phyloP scores from a whole-genome alignment of 2,888 invertebrate species.

The Drosophila nr. perissopoda region DNA sequence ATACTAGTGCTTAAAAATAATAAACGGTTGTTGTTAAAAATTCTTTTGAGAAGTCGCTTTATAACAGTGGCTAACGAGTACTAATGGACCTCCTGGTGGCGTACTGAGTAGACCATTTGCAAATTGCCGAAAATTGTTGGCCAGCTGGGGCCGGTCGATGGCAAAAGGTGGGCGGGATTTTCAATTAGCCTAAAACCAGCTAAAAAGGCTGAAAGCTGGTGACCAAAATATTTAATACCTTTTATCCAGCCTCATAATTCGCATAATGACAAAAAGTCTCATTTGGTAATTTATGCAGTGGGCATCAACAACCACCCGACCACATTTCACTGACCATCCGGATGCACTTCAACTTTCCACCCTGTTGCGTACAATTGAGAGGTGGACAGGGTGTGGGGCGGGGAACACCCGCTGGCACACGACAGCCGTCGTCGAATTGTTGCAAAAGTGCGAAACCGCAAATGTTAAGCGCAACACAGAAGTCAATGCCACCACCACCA shows the following conservation, averaged over 20 bases:
- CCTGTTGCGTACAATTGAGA: slow-evolving; percentile 81
- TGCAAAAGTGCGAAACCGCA: slow-evolving; percentile 84
- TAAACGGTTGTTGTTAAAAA: slow-evolving; percentile 29
- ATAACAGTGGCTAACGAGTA: slow-evolving; percentile 9
- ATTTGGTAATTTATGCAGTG: slow-evolving; percentile 75
- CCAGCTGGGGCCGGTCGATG: slow-evolving; percentile 42
- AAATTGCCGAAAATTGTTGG: slow-evolving; percentile 58
- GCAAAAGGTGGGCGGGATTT: slow-evolving; percentile 46
- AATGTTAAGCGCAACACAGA: slow-evolving; percentile 83
- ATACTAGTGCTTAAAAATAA: slow-evolving; percentile 13
- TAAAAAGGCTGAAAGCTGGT: slow-evolving; percentile 48
- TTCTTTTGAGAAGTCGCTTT: slow-evolving; percentile 19
- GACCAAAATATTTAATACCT: slow-evolving; percentile 79
- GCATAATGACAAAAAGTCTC: slow-evolving; percentile 81
- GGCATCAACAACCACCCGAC: slow-evolving; percentile 52
- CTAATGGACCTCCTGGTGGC: slow-evolving; percentile 36
- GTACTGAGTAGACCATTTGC: slow-evolving; percentile 45
- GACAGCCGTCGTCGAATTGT: slow-evolving; percentile 67
- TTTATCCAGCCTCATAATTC: slow-evolving; percentile 82
- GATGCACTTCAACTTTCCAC: slow-evolving; percentile 83
- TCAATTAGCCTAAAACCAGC: slow-evolving; percentile 81
- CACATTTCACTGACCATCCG: slow-evolving; percentile 74
- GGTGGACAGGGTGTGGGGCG: background rate
- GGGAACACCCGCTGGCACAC: slow-evolving; percentile 50
- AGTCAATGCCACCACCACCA: slow-evolving; percentile 73